Base-by-base conservation (phyloP, 2,113 vertebrate genomes). In the Scartelaos histophorus region DNA sequence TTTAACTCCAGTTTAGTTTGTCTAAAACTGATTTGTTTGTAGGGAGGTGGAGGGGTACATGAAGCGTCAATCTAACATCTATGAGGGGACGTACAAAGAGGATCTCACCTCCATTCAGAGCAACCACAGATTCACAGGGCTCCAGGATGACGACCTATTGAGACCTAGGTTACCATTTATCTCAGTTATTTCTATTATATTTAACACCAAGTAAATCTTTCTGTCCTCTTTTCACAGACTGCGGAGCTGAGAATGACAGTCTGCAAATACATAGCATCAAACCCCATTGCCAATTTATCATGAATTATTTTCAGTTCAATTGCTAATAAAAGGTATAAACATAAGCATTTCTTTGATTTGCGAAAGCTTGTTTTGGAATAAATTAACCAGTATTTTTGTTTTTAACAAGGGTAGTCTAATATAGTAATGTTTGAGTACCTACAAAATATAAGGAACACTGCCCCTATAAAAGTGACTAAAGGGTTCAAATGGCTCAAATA, bases 61-160 rank as follows among this genome's bases (percentile, higher is more conserved):
- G 71, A 94, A 93, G 66, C 91, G 92, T 4, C 90, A 88, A 69
- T 87, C 91, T 2, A 87, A 88, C 65, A 75, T 93, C 66, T 93
- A 88, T 12, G 84, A 92, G 56, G 88, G 92, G n/a, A 92, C 73
- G 9, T 93, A 82, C 57, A 92, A 92, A 74, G 90, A 93, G 71
- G 89, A 91, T 65, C 88, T 93, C 0, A 91, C 90, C 11, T 83
- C 92, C 64, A 90, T 92, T 38, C 87, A 81, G 72, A 91, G 90
- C 15, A 73, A 93, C 47, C 89, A 84, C 65, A 88, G 83, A 53
- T 91, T 88, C 81, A 87, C 81, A 66, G 68, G 83, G 46, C 70
- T 74, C 47, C 89, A 77, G 0, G 71, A 77, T 0, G 73, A 78
- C 53, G 64, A 76, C 0, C 45, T 79, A 60, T 56, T 67, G 67